Base-by-base conservation (phyloP, 2,113 vertebrate genomes). In the Sigmodon hispidus region DNA sequence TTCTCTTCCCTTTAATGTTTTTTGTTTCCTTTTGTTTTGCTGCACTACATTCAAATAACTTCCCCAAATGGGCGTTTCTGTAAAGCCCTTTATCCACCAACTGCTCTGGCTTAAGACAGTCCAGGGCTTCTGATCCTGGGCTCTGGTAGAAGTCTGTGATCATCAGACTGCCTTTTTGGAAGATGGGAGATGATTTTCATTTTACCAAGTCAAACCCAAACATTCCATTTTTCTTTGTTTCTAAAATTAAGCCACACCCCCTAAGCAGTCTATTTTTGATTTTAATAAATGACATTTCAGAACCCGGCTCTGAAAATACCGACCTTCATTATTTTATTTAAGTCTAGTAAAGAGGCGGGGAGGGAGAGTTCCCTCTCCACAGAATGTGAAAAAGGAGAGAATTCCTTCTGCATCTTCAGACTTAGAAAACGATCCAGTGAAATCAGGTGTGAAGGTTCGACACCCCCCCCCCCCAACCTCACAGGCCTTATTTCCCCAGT, bases 201-300 rank as follows among this genome's bases (percentile, higher is more conserved):
- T 93, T 97, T 72, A 26, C 52, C 69, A 88, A 93, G 55, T 69
- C 40, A 94, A 91, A 92, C 90, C 45, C 63, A 59, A 95, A 77
- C 70, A 94, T 72, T 77, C 19, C 2, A 87, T 83, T 96, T 95
- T 83, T 96, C 94, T 83, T 52, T 34, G 21, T 70, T 73, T 93
- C 67, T 95, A 80, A 94, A 92, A 48, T 48, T 94, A 87, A 96
- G 69, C 7, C 52, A 11, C 65, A 72, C 22, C 65, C 19, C 21
- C 13, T n/a, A n/a, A 87, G 36, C 7, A 16, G 73, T 95, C 29
- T 94, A 43, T 84, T 95, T 85, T 95, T 84, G 90, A 94, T 86
- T 52, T 29, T 89, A 72, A 90, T 21, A 63, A 84, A 87, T 48
- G 31, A 76, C 4, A 95, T 83, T 76, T 90, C 34, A 90, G 75